These are phyloP conservation scores for Stigmatopora nigra DNA, from an alignment of 2,113 vertebrate genomes.

Conservation along the genomic window DNA sequence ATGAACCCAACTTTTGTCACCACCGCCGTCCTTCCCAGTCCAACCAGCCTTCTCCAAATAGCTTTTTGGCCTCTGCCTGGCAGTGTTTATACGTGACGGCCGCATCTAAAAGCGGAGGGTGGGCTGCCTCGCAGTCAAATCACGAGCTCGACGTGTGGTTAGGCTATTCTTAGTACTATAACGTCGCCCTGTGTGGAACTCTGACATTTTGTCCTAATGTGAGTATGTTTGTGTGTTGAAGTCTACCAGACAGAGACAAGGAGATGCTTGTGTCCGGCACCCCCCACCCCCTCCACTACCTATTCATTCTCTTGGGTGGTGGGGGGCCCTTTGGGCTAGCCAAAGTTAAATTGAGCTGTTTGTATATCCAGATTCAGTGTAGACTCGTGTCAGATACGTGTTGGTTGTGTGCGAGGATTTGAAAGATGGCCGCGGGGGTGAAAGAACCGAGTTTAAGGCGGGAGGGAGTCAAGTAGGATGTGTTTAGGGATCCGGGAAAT, in stretches of 20 bases:
- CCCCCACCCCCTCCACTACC: constrained; percentile 10
- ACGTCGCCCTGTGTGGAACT: constrained; percentile 4
- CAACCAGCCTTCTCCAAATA: not conserved
- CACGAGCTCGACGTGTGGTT: constrained; percentile 5
- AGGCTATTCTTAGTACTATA: constrained; percentile 6
- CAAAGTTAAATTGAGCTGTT: constrained; percentile 3
- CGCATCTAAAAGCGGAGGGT: constrained; percentile 7
- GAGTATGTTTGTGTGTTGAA: not conserved
- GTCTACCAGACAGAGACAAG: constrained; percentile 4
- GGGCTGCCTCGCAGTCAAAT: constrained; percentile 8
- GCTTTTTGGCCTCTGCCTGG: not conserved
- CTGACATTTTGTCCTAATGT: not conserved
- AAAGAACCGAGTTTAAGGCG: not conserved
- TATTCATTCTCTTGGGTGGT: constrained; percentile 3
- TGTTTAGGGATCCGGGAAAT: constrained; percentile 6
- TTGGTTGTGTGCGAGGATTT: constrained; percentile 1
- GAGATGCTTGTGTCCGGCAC: constrained; percentile 1
- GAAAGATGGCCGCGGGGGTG: not conserved
- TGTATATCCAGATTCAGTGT: not conserved
- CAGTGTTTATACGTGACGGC: not conserved
- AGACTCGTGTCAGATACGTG: not conserved
- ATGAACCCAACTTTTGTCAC: not conserved
- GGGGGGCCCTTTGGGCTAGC: not conserved
- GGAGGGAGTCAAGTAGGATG: not conserved
- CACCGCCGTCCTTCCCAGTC: not conserved